These are phyloP conservation scores for Parnassius smintheus DNA, from an alignment of 2,888 invertebrate genomes.

Conservation along the genomic window DNA sequence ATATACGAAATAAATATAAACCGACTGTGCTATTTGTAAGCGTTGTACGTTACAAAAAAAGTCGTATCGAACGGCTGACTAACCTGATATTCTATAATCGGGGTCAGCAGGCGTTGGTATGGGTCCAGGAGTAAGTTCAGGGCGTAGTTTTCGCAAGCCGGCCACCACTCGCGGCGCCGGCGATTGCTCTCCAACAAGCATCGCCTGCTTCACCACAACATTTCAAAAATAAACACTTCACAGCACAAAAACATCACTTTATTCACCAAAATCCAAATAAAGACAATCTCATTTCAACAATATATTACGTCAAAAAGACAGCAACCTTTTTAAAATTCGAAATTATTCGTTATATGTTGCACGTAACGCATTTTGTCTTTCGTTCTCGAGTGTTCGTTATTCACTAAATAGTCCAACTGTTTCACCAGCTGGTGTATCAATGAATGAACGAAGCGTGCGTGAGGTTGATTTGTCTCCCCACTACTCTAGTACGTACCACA, in stretches of 20 bases:
- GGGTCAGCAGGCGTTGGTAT: conserved; percentile 68
- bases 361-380: conserved; percentile 21
- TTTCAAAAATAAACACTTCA: conserved; percentile 25
- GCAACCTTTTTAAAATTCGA: conserved; percentile 22
- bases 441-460: conserved; percentile 27
- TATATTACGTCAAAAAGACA: conserved; percentile 21
- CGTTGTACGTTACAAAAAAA: no score
- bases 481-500: conserved; percentile 6
- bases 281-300: background rate
- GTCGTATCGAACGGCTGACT: conserved; percentile 21
- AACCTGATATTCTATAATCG: conserved; percentile 73
- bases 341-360: conserved; percentile 19
- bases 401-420: background rate
- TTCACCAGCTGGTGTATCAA: conserved; percentile 22
- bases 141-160: conserved; percentile 72
- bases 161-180: conserved; percentile 79
- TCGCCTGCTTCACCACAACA: conserved; percentile 37
- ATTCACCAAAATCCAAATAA: conserved; percentile 16
- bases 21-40: no score
- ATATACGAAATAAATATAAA: no score
- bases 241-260: conserved; percentile 26
- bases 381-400: conserved; percentile 12
- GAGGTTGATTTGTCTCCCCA: conserved; percentile 24
- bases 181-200: conserved; percentile 76
- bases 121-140: conserved; percentile 73